phyloP scores from a whole-genome alignment of 2,113 vertebrate species.

The Neodontobutis hainanensis region DNA sequence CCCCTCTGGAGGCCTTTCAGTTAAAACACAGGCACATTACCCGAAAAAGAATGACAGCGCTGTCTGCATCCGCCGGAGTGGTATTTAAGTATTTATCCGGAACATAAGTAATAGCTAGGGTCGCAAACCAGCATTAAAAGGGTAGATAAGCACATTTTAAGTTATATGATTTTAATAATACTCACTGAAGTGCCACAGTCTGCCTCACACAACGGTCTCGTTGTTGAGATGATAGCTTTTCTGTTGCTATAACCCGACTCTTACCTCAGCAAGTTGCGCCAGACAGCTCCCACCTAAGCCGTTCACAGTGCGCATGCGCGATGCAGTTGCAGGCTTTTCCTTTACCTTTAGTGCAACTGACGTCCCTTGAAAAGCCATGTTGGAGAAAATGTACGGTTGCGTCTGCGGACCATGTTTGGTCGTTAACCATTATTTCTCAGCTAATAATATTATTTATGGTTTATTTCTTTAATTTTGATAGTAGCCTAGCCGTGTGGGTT shows the following conservation, averaged over 20 bases:
- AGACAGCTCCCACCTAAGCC: constrained; percentile 40
- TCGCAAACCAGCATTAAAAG: background rate
- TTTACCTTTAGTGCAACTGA: constrained; percentile 26
- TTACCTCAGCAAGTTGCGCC: constrained; percentile 38
- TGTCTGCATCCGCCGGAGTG: constrained; percentile 19
- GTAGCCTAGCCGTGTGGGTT: too few relatives aligned
- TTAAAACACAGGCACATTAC: constrained; percentile 48
- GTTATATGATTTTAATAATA: constrained; percentile 20
- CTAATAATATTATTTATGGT: background rate
- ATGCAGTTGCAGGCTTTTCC: background rate
- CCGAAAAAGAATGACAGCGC: constrained; percentile 22
- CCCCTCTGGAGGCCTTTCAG: constrained; percentile 67
- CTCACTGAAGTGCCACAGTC: constrained; percentile 47
- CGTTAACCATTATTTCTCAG: constrained; percentile 1
- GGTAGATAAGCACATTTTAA: background rate
- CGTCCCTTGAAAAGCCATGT: constrained; percentile 12
- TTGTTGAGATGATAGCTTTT: constrained; percentile 48
- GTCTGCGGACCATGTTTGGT: background rate
- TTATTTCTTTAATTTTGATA: background rate
- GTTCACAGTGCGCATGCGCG: constrained; percentile 41
- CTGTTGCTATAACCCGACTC: constrained; percentile 53
- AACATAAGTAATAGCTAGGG: background rate
- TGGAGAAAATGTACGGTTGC: constrained; percentile 10
- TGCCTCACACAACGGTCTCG: constrained; percentile 30
- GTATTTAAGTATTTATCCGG: constrained; percentile 16